Evolutionary conservation across 2,797 vertebrate genomes (phyloP).

Genomic region (Eidolon dupreanum): DNA sequence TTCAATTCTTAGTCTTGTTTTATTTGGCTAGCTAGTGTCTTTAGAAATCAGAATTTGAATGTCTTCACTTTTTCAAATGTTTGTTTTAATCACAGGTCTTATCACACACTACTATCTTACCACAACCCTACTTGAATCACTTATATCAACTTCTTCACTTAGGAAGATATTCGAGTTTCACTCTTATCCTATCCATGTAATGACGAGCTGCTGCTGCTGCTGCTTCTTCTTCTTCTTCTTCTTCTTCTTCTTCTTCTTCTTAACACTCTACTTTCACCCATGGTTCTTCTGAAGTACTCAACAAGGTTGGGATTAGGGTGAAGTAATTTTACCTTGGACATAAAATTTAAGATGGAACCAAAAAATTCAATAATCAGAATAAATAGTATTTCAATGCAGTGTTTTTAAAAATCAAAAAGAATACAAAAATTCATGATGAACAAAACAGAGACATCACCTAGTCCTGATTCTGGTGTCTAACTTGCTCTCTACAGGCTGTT

Average conservation of each 20-base stretch:
- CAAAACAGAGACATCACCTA: not conserved
- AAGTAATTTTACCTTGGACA: not conserved
- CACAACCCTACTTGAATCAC: not conserved
- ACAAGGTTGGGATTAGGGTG: not conserved
- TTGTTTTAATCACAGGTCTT: not conserved
- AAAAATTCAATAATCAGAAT: not conserved
- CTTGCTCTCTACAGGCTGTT: not conserved
- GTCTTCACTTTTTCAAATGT: not conserved
- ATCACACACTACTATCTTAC: not conserved
- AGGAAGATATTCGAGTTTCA: not conserved
- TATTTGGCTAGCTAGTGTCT: not conserved
- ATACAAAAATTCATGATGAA: not conserved
- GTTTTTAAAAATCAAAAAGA: not conserved
- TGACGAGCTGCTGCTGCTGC: not conserved
- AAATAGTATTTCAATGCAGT: not conserved
- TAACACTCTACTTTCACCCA: not conserved
- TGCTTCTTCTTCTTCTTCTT: not conserved
- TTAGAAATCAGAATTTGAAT: slow-evolving; percentile 33
- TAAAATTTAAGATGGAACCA: not conserved
- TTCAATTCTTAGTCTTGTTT: not conserved
- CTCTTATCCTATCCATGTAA: not conserved
- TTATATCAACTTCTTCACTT: not conserved
- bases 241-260: not conserved
- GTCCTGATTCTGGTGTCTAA: not conserved
- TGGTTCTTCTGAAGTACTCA: not conserved